Evolutionary conservation across 1,140 invertebrate species (phyloP).

Genomic region (Batillaria attramentaria): DNA sequence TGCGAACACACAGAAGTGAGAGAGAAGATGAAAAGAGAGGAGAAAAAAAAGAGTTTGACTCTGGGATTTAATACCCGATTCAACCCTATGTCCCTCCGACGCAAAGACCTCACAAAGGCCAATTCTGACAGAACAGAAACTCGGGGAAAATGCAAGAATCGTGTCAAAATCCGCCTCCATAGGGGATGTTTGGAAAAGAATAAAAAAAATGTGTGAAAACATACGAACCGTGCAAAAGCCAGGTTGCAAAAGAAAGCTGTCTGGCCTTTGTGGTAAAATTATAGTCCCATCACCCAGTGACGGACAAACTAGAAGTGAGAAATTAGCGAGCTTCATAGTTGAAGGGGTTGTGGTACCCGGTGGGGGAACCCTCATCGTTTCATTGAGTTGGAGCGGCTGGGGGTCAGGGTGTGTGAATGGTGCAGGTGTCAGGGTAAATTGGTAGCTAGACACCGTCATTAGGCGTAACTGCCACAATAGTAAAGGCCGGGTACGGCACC

Average conservation of each 20-base stretch:
- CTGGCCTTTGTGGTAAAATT: constrained; percentile 6
- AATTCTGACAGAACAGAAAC: no score
- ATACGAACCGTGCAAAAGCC: background rate
- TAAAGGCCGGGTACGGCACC: no score
- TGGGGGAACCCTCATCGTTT: background rate
- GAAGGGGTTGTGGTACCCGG: background rate
- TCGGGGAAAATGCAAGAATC: no score
- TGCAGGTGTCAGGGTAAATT: constrained; percentile 25
- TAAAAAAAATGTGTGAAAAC: constrained; percentile 10
- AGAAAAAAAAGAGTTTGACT: no score
- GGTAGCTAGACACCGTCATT: constrained; percentile 19
- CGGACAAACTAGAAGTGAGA: background rate
- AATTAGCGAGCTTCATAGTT: background rate
- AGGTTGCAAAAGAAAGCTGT: background rate
- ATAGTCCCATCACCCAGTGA: background rate
- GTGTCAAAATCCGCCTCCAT: no score
- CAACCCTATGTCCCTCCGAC: no score
- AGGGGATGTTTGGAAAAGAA: background rate
- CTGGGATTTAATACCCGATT: no score
- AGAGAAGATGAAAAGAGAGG: no score
- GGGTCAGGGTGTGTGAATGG: background rate
- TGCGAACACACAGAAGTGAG: no score
- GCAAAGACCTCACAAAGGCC: no score
- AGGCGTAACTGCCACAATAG: background rate
- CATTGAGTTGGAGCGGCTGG: constrained; percentile 10